Evolutionary conservation across 2,113 vertebrate genomes (phyloP), one percentile per base, ranked within the genome.

Genomic region (Aegithalos caudatus): DNA sequence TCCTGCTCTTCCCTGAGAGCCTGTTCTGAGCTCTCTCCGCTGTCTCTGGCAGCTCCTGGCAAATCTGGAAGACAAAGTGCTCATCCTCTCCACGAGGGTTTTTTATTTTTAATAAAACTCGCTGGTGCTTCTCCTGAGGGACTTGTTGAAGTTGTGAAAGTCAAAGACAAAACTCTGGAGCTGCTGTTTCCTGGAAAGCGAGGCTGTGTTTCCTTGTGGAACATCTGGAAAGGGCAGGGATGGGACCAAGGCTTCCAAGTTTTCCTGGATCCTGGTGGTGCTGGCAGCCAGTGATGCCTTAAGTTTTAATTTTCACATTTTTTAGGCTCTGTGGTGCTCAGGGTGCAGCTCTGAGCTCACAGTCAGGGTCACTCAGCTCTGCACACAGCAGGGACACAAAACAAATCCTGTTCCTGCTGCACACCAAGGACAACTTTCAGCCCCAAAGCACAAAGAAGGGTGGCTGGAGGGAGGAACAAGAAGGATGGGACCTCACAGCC

Each of bases 31-130:
- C 77, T 20, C 50, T 65, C 65, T 60, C 42, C 9, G 1, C 73
- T 67, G 24, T 53, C 93, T 89, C 64, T 0, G 0, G 56, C 82
- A 86, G 82, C 80, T 92, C 86, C 89, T 60, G 73, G 35, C 84
- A 78, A 88, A 89, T 93, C 80, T 7, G 3, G 86, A 89, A 94
- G 94, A 93, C 72, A 86, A 83, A 97, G 85, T 3, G 15, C 57
- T 88, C 24, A 12, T 47, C 42, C 35, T 78, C 44, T 93, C 76
- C 85, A 45, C 0, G 7, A 93, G 82, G 48, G 56, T 53, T 88
- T 88, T 95, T 86, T 94, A 81, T 97, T 94, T 96, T 96, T 95
- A 96, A 95, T 97, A 96, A 90, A 94, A 94, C 90, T 81, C 14
- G 6, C 88, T 47, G 61, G 72, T 61, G 71, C 64, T 83, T 83